Evolutionary conservation across 2,888 invertebrate genomes (phyloP).

Genomic region (Blomia tropicalis): DNA sequence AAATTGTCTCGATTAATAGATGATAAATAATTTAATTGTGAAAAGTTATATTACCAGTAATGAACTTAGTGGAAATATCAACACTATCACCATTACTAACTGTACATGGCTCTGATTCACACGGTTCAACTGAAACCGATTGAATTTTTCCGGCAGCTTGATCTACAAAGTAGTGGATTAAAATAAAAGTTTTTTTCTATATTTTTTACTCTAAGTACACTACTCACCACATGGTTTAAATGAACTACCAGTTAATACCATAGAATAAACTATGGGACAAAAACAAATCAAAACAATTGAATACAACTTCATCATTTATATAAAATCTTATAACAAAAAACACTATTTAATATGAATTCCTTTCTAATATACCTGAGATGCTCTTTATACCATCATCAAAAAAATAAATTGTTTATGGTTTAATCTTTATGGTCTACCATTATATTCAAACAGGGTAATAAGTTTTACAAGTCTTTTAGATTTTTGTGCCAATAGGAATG

Average conservation of each 20-base stretch:
- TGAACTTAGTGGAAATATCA: neutral
- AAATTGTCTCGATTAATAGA: neutral
- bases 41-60: neutral
- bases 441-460: no score
- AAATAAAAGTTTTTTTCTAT: neutral
- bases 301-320: neutral
- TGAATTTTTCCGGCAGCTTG: neutral
- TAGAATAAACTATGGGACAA: neutral
- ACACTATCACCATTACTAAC: neutral
- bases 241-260: neutral
- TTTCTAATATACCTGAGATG: no score
- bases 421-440: no score
- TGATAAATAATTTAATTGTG: neutral
- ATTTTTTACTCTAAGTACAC: neutral
- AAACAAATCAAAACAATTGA: neutral
- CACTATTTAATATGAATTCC: no score
- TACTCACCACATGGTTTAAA: constrained; percentile 1
- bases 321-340: no score
- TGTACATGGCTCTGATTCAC: constrained; percentile 5
- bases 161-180: neutral
- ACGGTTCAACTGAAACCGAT: neutral
- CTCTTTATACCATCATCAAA: no score
- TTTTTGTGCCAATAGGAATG: no score
- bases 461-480: no score
- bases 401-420: no score